Conservation (phyloP, 2,113 vertebrate species). For the Grammomys surdaster region DNA sequence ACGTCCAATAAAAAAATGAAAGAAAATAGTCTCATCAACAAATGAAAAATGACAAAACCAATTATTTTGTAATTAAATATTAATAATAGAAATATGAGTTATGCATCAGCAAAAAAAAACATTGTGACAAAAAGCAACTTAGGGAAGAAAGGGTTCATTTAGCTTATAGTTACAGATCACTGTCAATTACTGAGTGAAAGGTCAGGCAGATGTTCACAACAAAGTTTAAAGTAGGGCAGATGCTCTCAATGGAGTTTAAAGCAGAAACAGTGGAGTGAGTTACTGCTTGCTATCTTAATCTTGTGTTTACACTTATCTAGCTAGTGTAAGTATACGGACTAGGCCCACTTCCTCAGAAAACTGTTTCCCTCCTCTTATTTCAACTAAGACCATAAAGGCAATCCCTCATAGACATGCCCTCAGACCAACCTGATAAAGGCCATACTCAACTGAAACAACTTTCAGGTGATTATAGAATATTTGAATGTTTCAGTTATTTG, state of each 20-base stretch:
- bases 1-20: background rate
- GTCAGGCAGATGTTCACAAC: background rate
- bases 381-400: background rate
- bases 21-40: background rate
- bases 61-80: background rate
- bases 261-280: background rate
- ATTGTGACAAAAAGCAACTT: background rate
- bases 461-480: background rate
- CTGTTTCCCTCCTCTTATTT: background rate
- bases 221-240: background rate
- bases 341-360: background rate
- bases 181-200: background rate
- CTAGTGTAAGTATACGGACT: background rate
- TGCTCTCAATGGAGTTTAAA: background rate
- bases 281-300: background rate
- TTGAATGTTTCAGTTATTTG: background rate
- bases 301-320: background rate
- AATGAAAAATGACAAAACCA: background rate
- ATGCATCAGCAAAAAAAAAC: background rate
- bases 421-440: background rate
- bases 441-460: background rate
- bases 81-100: background rate
- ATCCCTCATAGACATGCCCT: background rate
- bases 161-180: background rate
- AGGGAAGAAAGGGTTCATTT: background rate